Evolutionary conservation across 2,797 vertebrate species (phyloP).

Genomic region (Phrynocephalus forsythii): DNA sequence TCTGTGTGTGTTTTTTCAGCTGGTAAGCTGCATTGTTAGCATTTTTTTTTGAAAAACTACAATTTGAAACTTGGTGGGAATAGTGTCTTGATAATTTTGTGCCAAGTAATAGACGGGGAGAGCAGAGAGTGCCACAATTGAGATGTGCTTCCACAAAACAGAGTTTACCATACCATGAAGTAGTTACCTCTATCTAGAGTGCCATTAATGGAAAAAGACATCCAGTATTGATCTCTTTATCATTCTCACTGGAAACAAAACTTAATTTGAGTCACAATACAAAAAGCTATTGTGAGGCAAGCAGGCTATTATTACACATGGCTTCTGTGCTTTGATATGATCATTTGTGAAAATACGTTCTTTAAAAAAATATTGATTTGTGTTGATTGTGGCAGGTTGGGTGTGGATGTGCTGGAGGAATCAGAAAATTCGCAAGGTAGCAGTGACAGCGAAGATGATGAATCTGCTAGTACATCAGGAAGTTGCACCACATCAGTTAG

Average conservation of each 20-base stretch:
- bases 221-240: background rate
- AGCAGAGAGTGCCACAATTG: too few species aligned
- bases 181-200: background rate
- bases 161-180: background rate
- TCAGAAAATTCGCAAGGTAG: constrained; percentile 78
- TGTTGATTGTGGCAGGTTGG: constrained; percentile 71
- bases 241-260: background rate
- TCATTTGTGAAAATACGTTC: background rate
- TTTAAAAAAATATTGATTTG: background rate
- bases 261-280: background rate
- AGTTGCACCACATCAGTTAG: constrained; percentile 33
- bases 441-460: constrained; percentile 66
- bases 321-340: background rate
- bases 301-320: background rate
- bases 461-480: constrained; percentile 55
- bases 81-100: background rate
- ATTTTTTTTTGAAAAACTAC: background rate
- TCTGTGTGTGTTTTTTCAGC: background rate
- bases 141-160: too few species aligned
- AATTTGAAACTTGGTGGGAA: background rate
- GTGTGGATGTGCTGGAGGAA: constrained; percentile 76
- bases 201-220: background rate
- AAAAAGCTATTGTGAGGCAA: background rate
- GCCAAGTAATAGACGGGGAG: too few species aligned
- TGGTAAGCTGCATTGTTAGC: too few species aligned